Conservation (phyloP, 2,113 vertebrate species). For the Epinephelus cyanopodus region DNA sequence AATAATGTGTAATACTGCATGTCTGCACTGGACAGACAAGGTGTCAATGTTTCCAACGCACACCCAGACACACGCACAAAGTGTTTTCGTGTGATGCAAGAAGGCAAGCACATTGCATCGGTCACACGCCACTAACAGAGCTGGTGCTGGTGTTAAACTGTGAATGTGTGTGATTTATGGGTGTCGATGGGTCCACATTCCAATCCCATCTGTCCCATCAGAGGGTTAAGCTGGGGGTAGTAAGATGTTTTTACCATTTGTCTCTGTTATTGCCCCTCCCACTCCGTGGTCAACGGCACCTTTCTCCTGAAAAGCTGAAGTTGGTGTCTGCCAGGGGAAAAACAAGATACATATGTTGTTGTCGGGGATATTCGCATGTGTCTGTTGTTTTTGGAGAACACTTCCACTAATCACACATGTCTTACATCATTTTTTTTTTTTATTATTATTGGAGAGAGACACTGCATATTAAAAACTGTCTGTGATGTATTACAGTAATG, state of each 20-base stretch:
- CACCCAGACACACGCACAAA: not conserved
- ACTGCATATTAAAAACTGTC: not conserved
- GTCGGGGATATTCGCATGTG: not conserved
- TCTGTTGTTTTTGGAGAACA: not conserved
- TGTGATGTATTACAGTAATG: not conserved
- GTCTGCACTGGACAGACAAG: not conserved
- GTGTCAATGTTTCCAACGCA: not conserved
- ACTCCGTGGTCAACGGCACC: constrained; percentile 19
- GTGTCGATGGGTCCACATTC: constrained; percentile 27
- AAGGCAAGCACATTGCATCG: not conserved
- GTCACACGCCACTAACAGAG: not conserved
- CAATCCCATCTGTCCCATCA: constrained; percentile 37
- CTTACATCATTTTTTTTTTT: not conserved
- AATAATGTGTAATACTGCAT: not conserved
- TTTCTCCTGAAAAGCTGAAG: not conserved
- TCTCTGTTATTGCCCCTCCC: constrained; percentile 33
- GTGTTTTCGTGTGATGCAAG: not conserved
- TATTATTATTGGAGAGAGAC: not conserved
- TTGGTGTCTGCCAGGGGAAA: not conserved
- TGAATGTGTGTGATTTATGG: constrained; percentile 40
- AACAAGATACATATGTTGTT: not conserved
- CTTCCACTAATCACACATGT: not conserved
- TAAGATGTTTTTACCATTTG: constrained; percentile 24
- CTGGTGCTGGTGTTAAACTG: constrained; percentile 1
- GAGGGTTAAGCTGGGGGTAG: constrained; percentile 11